A percentile compares a stretch with the other conserved stretches of the same genome.
Evolutionary conservation across 2,797 vertebrate species (phyloP).

Genomic region (Poecilia picta): DNA sequence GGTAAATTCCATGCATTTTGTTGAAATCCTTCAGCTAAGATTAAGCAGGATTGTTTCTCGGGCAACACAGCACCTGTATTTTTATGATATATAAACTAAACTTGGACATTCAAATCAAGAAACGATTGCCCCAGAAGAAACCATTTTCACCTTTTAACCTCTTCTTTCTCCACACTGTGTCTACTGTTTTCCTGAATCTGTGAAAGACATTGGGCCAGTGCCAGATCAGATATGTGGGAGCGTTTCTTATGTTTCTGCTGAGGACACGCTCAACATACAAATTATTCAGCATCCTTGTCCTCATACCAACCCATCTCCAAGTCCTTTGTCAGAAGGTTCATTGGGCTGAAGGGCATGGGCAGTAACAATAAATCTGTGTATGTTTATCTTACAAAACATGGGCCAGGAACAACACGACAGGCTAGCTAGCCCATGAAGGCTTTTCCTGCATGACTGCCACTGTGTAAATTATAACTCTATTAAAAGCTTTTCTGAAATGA

Average conservation of each 20-base stretch:
- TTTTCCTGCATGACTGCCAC: conserved; percentile 26
- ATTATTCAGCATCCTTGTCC: conserved; percentile 58
- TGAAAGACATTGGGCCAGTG: conserved; percentile 43
- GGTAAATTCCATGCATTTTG: conserved; percentile 42
- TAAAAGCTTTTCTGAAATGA: conserved; percentile 5
- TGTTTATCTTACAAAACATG: conserved; percentile 46
- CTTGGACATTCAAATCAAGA: conserved; percentile 30
- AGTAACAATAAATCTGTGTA: conserved; percentile 56
- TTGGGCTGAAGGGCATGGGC: conserved; percentile 58
- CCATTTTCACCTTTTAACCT: conserved; percentile 46
- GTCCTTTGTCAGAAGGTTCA: conserved; percentile 57
- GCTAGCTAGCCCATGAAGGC: not conserved
- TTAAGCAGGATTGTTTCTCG: conserved; percentile 21
- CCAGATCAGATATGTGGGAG: conserved; percentile 66
- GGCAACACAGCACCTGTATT: conserved; percentile 13
- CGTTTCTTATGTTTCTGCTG: conserved; percentile 59
- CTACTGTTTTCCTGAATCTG: conserved; percentile 37
- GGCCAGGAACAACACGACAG: conserved; percentile 50
- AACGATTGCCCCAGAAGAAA: conserved; percentile 34
- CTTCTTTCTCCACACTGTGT: conserved; percentile 10
- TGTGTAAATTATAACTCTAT: conserved; percentile 44
- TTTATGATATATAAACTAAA: conserved; percentile 22
- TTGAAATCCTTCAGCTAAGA: conserved; percentile 41
- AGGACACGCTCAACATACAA: conserved; percentile 60
- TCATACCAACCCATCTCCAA: conserved; percentile 30